Evolutionary conservation across 2,113 vertebrate species (phyloP).

Genomic region (Galeopterus variegatus): DNA sequence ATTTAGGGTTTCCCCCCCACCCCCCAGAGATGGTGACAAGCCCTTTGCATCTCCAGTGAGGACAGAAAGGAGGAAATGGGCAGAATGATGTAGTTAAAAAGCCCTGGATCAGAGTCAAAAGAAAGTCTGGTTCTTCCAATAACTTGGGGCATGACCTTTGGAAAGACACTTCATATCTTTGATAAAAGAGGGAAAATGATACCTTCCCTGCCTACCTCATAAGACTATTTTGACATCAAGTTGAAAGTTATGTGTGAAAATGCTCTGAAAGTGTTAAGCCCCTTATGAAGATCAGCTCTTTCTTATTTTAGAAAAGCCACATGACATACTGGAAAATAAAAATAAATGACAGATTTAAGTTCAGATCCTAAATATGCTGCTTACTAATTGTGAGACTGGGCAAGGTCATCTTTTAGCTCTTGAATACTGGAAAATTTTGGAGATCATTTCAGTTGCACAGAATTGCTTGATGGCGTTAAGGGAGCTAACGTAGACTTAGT

Average conservation of each 20-base stretch:
- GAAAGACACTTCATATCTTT: background rate
- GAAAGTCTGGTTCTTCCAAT: background rate
- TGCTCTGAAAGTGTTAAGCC: background rate
- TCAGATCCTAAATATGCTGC: background rate
- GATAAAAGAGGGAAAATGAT: background rate
- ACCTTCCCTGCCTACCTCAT: background rate
- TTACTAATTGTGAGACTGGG: background rate
- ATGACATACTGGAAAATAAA: background rate
- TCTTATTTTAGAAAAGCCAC: constrained; percentile 9
- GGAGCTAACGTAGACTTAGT: background rate
- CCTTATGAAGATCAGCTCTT: background rate
- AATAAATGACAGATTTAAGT: background rate
- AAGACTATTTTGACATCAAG: background rate
- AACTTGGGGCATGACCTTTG: background rate
- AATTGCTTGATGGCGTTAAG: background rate
- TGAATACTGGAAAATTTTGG: background rate
- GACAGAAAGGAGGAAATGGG: background rate
- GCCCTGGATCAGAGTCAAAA: background rate
- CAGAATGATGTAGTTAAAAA: background rate
- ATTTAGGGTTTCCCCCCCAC: background rate
- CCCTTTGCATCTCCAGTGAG: background rate
- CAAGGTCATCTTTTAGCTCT: background rate
- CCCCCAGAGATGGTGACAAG: background rate
- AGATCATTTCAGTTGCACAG: background rate
- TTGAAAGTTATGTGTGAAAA: background rate